Base-by-base conservation (phyloP, 2,797 vertebrate species). In the Poeciliopsis paucimaculata region DNA sequence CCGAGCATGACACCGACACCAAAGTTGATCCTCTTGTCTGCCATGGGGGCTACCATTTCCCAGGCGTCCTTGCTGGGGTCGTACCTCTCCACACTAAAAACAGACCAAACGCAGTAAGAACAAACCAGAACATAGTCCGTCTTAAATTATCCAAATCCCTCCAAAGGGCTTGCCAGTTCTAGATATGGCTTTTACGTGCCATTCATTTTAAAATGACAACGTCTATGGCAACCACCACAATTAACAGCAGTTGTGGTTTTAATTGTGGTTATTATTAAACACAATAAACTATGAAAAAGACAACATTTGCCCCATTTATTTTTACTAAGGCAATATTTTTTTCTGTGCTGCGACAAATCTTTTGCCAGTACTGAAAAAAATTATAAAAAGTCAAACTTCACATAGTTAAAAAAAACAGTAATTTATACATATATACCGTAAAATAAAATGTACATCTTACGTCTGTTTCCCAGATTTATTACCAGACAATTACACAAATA, bases 11-110 rank as follows among this genome's bases (percentile, higher is more conserved):
- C 97, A 0, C 98, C 98, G 0, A 99, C 97, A 0, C 98, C 98
- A 15, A 99, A 99, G 96, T 99, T 98, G 82, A 99, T 99, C 82
- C 98, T 95, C 82, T 99, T 99, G 80, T 99, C 98, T 16, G 97
- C 97, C 98, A 99, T 99, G 45, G 98, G 95, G 77, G 98, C 98
- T 75, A 99, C 98, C 78, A 97, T 95, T 93, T 99, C 98, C 98
- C 98, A 99, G 5, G 96, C 96, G 81, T 99, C 98, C 88, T 97
- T 99, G 93, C 98, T 98, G 0, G 97, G 96, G 85, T 99, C 98
- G 0, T 98, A 99, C 53, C 98, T 95, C 78, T 99, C 98, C 96
- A 99, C 96, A 57, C 98, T 99, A 96, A 18, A 34, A 39, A 78
- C 26, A 86, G 73, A 88, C 0, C 8, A 1, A 60, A 66, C 1